These are phyloP conservation scores for Plagodis pulveraria DNA, from an alignment of 2,888 invertebrate genomes.

Conservation along the genomic window DNA sequence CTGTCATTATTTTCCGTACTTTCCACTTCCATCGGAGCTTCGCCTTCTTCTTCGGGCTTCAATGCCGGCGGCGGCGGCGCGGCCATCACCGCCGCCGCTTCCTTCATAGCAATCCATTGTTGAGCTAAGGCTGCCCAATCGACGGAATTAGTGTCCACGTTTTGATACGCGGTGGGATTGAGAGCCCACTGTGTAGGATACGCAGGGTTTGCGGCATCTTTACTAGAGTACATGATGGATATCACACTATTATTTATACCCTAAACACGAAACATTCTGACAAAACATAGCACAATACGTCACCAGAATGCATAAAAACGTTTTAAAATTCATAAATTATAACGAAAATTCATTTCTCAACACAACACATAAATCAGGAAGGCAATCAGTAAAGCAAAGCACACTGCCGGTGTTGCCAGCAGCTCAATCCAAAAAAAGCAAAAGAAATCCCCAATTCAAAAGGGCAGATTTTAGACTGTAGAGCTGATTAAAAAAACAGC, in stretches of 20 bases:
- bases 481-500: no score
- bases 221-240: slow-evolving; percentile 83
- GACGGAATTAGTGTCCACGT: slow-evolving; percentile 93
- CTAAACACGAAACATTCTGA: slow-evolving; percentile 7
- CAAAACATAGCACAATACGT: slow-evolving; percentile 21
- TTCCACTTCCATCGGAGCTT: slow-evolving; percentile 95
- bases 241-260: slow-evolving; percentile 29
- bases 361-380: neutral
- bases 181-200: slow-evolving; percentile 92
- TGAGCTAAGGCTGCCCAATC: slow-evolving; percentile 99
- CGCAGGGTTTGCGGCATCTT: slow-evolving; percentile 86
- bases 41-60: slow-evolving; percentile 88
- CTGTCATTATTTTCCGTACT: slow-evolving; percentile 85
- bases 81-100: slow-evolving; percentile 86
- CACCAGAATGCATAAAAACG: neutral
- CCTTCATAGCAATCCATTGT: slow-evolving; percentile 99
- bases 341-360: slow-evolving; percentile 7
- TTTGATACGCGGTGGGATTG: slow-evolving; percentile 92
- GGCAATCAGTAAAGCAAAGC: slow-evolving; percentile 4
- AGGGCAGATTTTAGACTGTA: no score
- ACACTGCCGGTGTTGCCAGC: slow-evolving; percentile 5
- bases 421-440: neutral
- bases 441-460: no score
- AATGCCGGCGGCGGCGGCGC: slow-evolving; percentile 86
- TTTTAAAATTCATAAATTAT: neutral